These are phyloP conservation scores for Linnaemya tessellans DNA, from an alignment of 2,888 invertebrate genomes.

Conservation along the genomic window DNA sequence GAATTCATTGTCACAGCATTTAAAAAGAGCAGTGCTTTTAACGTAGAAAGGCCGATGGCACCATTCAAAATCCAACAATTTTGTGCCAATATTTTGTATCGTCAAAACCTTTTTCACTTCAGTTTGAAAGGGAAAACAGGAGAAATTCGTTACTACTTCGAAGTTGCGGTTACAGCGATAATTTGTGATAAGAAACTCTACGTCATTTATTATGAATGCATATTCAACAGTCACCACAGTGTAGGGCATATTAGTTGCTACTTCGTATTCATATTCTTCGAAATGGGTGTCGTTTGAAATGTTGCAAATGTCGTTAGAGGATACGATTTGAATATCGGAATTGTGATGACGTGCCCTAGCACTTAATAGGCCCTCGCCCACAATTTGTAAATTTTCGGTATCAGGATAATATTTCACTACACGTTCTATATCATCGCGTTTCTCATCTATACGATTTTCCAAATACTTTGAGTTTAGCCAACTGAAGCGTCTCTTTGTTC, in stretches of 20 bases:
- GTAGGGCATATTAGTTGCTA: neutral
- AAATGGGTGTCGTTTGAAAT: constrained; percentile 73
- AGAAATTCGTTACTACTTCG: constrained; percentile 72
- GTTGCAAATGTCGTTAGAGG: constrained; percentile 43
- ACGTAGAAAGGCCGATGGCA: constrained; percentile 73
- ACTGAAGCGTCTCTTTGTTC: constrained; percentile 38
- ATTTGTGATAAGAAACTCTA: constrained; percentile 33
- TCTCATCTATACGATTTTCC: constrained; percentile 71
- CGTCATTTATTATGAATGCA: constrained; percentile 76
- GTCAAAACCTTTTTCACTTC: constrained; percentile 74
- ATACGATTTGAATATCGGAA: constrained; percentile 67
- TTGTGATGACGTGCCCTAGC: constrained; percentile 21
- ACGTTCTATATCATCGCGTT: constrained; percentile 74
- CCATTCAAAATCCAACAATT: constrained; percentile 76
- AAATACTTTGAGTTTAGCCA: constrained; percentile 77
- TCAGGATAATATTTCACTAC: constrained; percentile 77
- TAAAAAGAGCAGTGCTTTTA: constrained; percentile 73
- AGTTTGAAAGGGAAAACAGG: constrained; percentile 76
- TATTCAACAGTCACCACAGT: constrained; percentile 60
- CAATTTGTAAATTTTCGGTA: constrained; percentile 75
- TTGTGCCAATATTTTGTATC: constrained; percentile 77
- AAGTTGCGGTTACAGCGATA: constrained; percentile 45
- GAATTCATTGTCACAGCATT: constrained; percentile 72
- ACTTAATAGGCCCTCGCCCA: constrained; percentile 72
- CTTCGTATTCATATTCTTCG: neutral